Base-by-base conservation (phyloP, 1,140 invertebrate genomes). In the Zaprionus gabonicus region DNA sequence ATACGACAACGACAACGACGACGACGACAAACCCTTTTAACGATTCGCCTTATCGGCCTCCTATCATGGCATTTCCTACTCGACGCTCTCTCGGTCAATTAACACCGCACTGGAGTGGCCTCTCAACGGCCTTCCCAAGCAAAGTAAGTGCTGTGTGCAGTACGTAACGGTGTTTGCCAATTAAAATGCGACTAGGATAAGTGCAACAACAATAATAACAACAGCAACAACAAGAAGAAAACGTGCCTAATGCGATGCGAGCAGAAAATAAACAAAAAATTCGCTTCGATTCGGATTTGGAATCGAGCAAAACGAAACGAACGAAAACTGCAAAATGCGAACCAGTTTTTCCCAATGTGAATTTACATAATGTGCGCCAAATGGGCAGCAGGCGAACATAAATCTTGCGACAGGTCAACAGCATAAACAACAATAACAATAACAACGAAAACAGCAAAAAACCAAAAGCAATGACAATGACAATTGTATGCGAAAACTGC, bases 341-440 rank as follows among this genome's bases (percentile, higher is more conserved):
- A 87, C 84, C 75, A 80, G 84, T 87, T 87, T 88, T 51, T 23
- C 46, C 46, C 71, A 83, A 83, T 78, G 67, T 65, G 72, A 84
- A 88, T 87, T 87, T 87, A 87, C 84, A 87, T 87, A 87, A 87
- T 87, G 78, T 84, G 74, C 81, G 84, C 74, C 84, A 87, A 87
- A 87, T 87, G 81, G 84, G 55, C 84, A 88, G 44, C 85, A 57
- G 65, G 68, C 71, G 78, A 80, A 81, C 71, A 87, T 88, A 87
- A 88, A 87, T 87, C 84, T 76, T 69, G 36, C 74, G 71, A 69
- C 82, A 69, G 73, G 74, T 71, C 70, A 60, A 67, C 58, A 75
- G 64, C 70, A 81, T 66, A 76, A 75, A 78, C 64, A 75, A 69
- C 72, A 69, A 76, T 55, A 86, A 67, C 55, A 69, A 69, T 59